These are phyloP conservation scores for Acrocera orbiculus DNA, from an alignment of 2,888 invertebrate genomes.

Conservation along the genomic window DNA sequence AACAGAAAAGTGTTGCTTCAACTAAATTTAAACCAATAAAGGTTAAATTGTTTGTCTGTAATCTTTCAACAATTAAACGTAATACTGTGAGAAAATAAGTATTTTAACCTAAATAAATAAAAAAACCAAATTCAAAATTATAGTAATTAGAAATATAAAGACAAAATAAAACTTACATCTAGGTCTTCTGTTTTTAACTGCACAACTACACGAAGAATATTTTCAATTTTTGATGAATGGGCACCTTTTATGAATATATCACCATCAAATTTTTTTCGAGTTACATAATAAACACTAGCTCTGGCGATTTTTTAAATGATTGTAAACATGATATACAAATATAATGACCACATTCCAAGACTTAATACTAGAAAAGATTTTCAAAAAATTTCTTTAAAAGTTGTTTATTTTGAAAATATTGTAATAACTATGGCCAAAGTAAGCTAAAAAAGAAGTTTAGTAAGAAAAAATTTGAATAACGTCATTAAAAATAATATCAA, in stretches of 20 bases:
- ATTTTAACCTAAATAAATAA: constrained; percentile 42
- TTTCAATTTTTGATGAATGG: constrained; percentile 52
- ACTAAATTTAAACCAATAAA: constrained; percentile 60
- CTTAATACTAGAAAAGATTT: constrained; percentile 39
- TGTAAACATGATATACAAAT: constrained; percentile 50
- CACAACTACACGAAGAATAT: constrained; percentile 40
- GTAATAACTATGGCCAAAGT: no score
- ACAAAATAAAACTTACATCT: constrained; percentile 16
- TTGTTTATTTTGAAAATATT: no score
- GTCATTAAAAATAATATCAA: no score
- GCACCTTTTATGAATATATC: constrained; percentile 43
- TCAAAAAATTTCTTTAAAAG: no score
- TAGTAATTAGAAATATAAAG: no score
- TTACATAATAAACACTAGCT: constrained; percentile 24
- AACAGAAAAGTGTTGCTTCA: constrained; percentile 57
- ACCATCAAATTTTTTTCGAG: constrained; percentile 15
- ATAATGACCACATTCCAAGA: constrained; percentile 56
- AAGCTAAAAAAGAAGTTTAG: no score
- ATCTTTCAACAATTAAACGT: no score
- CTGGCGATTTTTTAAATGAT: no score
- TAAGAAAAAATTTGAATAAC: no score
- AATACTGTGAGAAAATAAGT: constrained; percentile 54
- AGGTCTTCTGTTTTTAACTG: constrained; percentile 36
- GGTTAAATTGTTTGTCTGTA: no score
- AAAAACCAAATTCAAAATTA: no score